Percentiles rank a stretch among this genome's conserved stretches.
Conservation (phyloP, 2,113 vertebrate genomes). For the Periophthalmodon schlosseri region DNA sequence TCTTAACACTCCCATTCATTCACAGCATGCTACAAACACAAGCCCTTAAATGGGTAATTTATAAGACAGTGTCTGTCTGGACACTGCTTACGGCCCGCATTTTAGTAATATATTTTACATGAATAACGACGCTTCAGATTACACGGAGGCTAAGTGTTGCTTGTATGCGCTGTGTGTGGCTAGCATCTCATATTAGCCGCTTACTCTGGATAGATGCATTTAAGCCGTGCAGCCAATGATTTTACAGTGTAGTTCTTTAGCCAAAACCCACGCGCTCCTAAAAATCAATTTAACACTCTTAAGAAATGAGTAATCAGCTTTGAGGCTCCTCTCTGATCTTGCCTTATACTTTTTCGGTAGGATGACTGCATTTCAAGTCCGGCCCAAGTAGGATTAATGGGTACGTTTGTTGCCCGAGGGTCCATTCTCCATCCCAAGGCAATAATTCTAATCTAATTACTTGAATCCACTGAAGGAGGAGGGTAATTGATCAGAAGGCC, state of each 20-base stretch:
- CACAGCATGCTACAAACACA: not conserved
- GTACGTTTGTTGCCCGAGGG: constrained; percentile 66
- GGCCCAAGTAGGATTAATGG: constrained; percentile 69
- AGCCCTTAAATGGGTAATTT: not conserved
- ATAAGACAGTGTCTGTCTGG: not conserved
- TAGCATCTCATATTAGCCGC: constrained; percentile 5
- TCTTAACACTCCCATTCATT: not conserved
- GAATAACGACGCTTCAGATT: not conserved
- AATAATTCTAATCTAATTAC: constrained; percentile 80
- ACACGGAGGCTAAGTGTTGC: not conserved
- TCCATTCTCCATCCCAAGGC: constrained; percentile 64
- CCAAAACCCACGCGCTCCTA: constrained; percentile 46
- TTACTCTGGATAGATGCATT: constrained; percentile 34
- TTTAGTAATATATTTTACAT: constrained; percentile 10
- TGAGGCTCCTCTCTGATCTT: constrained; percentile 47
- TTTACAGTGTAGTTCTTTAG: constrained; percentile 41
- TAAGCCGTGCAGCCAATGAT: constrained; percentile 23
- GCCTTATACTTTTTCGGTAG: constrained; percentile 57
- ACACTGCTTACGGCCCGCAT: not conserved
- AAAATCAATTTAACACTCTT: constrained; percentile 71
- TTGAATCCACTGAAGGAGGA: constrained; percentile 73
- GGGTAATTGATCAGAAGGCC: constrained; percentile 67
- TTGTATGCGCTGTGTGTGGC: constrained; percentile 2
- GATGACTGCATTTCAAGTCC: constrained; percentile 67
- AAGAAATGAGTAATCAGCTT: constrained; percentile 69